Evolutionary conservation across 2,888 invertebrate genomes (phyloP).

Genomic region (Macrosiphum euphorbiae): DNA sequence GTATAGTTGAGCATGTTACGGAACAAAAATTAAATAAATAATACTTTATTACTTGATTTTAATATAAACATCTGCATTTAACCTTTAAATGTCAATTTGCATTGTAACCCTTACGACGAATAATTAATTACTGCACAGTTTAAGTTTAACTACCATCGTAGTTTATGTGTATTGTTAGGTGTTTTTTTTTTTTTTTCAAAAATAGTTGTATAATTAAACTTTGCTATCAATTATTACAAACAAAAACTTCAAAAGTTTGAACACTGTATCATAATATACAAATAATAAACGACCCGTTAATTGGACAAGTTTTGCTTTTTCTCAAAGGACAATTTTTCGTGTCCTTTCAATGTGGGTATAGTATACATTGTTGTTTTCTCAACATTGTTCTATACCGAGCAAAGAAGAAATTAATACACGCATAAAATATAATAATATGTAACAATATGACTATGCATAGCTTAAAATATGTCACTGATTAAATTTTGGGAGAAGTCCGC

Average conservation of each 20-base stretch:
- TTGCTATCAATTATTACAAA: slow-evolving; percentile 42
- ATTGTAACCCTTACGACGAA: neutral
- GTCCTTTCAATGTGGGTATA: neutral
- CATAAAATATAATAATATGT: neutral
- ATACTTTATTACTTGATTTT: neutral
- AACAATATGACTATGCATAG: neutral
- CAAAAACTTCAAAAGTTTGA: slow-evolving; percentile 36
- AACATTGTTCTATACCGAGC: neutral
- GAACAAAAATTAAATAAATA: neutral
- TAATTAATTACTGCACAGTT: neutral
- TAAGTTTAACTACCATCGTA: neutral
- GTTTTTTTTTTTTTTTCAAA: neutral
- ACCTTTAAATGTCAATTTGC: neutral
- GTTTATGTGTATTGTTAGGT: neutral
- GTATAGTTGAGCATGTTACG: neutral
- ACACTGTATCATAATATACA: neutral
- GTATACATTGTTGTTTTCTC: neutral
- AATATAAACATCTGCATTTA: neutral
- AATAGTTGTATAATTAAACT: slow-evolving; percentile 4
- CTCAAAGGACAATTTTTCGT: slow-evolving; percentile 9
- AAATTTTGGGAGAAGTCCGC: neutral
- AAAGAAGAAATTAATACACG: neutral
- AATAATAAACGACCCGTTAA: slow-evolving; percentile 33
- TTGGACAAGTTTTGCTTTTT: slow-evolving; percentile 39
- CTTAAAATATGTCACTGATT: neutral